Base-by-base conservation (phyloP, 2,888 invertebrate species). In the Choristoneura rosaceana region DNA sequence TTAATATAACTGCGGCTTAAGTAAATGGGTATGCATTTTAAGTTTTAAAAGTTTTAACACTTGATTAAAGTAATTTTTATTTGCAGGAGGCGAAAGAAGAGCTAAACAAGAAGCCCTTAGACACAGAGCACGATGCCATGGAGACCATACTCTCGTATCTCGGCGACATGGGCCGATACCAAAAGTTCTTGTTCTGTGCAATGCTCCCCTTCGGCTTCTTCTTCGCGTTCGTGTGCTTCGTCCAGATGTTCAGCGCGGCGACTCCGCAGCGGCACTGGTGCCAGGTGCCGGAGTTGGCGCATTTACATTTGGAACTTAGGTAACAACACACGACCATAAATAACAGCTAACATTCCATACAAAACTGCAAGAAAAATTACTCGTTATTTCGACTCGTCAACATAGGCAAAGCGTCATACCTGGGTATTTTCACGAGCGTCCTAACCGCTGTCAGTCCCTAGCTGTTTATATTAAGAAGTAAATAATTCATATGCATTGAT, bases 191-290 rank as follows among this genome's bases (percentile, higher is more conserved):
- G 52, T 86, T 87, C 78, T 68, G 83, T 47, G 73, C 78, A 45
- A 86, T 86, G 84, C 50, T 82, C 75, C 85, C 86, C 0, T 80
- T 86, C 41, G 87, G 84, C 0, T 62, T 86, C 14, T 77, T 81
- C 73, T 86, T 82, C 80, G 79, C 85, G 14, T 86, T 83, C 75
- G 78, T 83, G 4, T 86, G 86, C 79, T 81, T 82, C 78, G 82
- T 81, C 15, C 88, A 87, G 78, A 87, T 89, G 85, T 89, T 89
- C 76, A 78, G 87, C 7, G 77, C 84, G 0, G 87, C 86, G 34
- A 87, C 87, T 4, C 88, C 88, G 12, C 85, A 87, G 78, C 76
- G 82, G 17, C 87, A 89, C 75, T 89, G 88, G 88, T 89, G 88
- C 60, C 74, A 74, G 14, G 87, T 89, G 17, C 88, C 88, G 0